A percentile compares a stretch with the other conserved stretches of the same genome.
Conservation (phyloP, 2,113 vertebrate genomes). For the Eurystomus gularis region DNA sequence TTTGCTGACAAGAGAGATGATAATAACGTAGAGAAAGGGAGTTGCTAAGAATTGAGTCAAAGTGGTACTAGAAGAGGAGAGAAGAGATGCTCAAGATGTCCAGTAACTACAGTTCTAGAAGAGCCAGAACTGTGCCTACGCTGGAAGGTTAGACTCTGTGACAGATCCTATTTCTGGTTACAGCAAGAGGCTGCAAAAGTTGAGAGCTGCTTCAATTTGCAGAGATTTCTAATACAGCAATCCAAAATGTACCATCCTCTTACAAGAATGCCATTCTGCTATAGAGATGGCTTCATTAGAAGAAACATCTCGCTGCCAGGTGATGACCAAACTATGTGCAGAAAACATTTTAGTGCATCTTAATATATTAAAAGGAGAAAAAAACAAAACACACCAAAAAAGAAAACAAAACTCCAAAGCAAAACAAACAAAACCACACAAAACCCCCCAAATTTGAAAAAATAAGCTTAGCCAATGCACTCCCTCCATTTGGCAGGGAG, state of each 20-base stretch:
- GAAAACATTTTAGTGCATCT: background rate
- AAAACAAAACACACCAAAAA: background rate
- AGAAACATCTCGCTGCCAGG: background rate
- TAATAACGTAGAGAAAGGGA: background rate
- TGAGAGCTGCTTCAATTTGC: background rate
- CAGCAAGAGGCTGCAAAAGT: background rate
- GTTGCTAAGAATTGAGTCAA: background rate
- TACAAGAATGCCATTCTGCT: background rate
- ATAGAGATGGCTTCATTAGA: background rate
- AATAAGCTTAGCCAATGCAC: background rate
- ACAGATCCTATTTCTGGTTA: background rate
- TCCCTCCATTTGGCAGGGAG: background rate
- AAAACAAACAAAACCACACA: background rate
- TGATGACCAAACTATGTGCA: background rate
- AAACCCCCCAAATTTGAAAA: background rate
- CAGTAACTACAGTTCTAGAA: background rate
- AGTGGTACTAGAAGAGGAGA: background rate
- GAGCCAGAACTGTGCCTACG: background rate
- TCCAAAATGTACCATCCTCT: background rate
- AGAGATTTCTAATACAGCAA: background rate
- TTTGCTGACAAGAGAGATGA: background rate
- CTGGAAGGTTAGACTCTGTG: background rate
- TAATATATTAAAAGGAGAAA: background rate
- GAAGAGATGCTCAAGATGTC: background rate
- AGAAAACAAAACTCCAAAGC: too few relatives aligned